Evolutionary conservation across 2,888 invertebrate species (phyloP).

Genomic region (Drosophila seclusa): DNA sequence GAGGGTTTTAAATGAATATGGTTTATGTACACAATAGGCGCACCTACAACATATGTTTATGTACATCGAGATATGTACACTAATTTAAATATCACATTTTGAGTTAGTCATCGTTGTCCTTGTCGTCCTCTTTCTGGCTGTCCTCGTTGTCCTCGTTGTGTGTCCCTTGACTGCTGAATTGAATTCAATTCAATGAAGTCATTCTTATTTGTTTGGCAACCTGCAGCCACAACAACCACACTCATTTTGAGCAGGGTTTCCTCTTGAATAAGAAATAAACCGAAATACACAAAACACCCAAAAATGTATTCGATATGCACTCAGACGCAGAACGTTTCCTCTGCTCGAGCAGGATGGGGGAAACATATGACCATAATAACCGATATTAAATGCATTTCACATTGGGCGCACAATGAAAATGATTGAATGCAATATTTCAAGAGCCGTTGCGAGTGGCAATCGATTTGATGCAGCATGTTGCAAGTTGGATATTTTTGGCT

Average conservation of each 20-base stretch:
- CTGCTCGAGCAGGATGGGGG: not conserved
- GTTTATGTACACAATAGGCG: conserved; percentile 17
- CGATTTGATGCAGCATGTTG: conserved; percentile 31
- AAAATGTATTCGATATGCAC: conserved; percentile 29
- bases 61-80: not conserved
- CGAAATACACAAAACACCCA: conserved; percentile 25
- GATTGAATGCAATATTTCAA: conserved; percentile 64
- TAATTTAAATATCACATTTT: conserved; percentile 16
- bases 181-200: conserved; percentile 78
- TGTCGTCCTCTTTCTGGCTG: conserved; percentile 17
- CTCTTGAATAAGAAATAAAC: conserved; percentile 32
- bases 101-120: conserved; percentile 49
- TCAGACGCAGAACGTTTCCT: conserved; percentile 16
- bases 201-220: conserved; percentile 77
- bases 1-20: conserved; percentile 17
- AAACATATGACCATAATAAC: conserved; percentile 55
- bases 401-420: conserved; percentile 58
- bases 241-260: conserved; percentile 65
- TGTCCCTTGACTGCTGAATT: conserved; percentile 56
- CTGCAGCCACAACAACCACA: conserved; percentile 46
- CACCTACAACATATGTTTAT: conserved; percentile 16
- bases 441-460: conserved; percentile 25
- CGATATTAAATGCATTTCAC: conserved; percentile 70
- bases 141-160: conserved; percentile 25
- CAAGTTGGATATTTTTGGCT: conserved; percentile 34